Evolutionary conservation across 2,888 invertebrate genomes (phyloP), one percentile per base, ranked within the genome.

Genomic region (Parapristionchus giblindavisi): DNA sequence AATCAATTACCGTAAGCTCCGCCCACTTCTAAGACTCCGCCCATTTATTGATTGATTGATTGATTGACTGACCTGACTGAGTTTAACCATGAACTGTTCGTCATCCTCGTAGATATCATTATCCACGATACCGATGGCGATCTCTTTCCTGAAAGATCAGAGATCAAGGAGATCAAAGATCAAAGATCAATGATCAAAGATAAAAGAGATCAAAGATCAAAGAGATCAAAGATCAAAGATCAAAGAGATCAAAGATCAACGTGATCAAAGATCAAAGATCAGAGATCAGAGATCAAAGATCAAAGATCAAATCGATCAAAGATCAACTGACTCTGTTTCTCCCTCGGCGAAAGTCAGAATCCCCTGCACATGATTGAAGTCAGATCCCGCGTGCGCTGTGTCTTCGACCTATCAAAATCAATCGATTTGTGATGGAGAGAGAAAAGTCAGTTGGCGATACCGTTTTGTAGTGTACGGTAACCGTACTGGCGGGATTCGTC

Each of bases 71-170:
- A 80, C 81, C 65, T 92, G 91, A 81, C 89, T 89, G 68, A 92
- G 88, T 51, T 94, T 92, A 75, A 97, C 93, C 89, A 94, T 96
- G 89, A 99, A 98, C 90, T 98, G 96, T 90, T 99, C 99, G 89
- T 99, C 99, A 88, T 97, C 96, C 89, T 99, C 99, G 89, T 99
- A 99, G 1, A 98, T 93, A 83, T 99, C 98, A 88, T 99, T 98
- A 88, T 99, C 99, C 81, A 99, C 95, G 52, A 99, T 95, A 87
- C 94, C 93, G 61, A 99, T 92, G 76, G 92, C 92, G 89, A 99
- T 84, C 77, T 92, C 92, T 89, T 95, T 94, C 86, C 93, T 93
- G 63, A 56, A 34, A 63, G 21, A 38, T 65, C 17, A n/a, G 34
- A 1, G 34, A 29, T 29, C 29, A 36, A 2, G 0, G 11, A 2